Base-by-base conservation (phyloP, 2,113 vertebrate species). In the Catagonus wagneri region DNA sequence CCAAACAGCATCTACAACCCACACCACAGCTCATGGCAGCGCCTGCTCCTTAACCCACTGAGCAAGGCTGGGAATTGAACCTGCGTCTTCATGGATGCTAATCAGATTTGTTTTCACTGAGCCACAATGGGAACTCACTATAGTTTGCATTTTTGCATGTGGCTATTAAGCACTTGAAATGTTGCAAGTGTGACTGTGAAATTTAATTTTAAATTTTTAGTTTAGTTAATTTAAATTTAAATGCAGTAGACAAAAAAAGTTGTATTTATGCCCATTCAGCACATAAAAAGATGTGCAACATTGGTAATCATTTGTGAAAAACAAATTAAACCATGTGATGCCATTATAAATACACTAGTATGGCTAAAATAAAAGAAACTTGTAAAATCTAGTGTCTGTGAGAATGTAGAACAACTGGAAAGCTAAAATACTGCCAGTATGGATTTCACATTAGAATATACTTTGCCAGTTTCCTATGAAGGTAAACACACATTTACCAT, bases 181-280 rank as follows among this genome's bases (percentile, higher is more conserved):
- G 29, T 34, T 17, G 10, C 60, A 83, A 83, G 34, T 66, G 4
- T 19, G 36, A 75, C 36, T 58, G 60, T 23, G 19, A 5, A 76
- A 60, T 83, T 75, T 10, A 9, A 44, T 63, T 61, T 71, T 50
- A 27, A n/a, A n/a, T n/a, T 44, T 81, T 60, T 14, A 69, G 2
- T 61, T 54, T 54, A 93, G 54, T 74, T 52, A 75, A 74, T 89
- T 60, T 83, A 34, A 71, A 25, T 72, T 89, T 72, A 94, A 81
- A 90, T 54, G 17, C 83, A 75, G 52, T 68, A 84, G 34, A 27
- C 60, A 56, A 83, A 89, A 60, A 19, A 34, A 52, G 44, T 66
- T 83, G 19, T 16, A 20, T 6, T 20, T 71, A 68, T 91, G 25
- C 16, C 32, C 15, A 83, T 34, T 52, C 23, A 71, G 39, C 23